Conservation (phyloP, 2,888 invertebrate species). For the Malacosoma neustria region DNA sequence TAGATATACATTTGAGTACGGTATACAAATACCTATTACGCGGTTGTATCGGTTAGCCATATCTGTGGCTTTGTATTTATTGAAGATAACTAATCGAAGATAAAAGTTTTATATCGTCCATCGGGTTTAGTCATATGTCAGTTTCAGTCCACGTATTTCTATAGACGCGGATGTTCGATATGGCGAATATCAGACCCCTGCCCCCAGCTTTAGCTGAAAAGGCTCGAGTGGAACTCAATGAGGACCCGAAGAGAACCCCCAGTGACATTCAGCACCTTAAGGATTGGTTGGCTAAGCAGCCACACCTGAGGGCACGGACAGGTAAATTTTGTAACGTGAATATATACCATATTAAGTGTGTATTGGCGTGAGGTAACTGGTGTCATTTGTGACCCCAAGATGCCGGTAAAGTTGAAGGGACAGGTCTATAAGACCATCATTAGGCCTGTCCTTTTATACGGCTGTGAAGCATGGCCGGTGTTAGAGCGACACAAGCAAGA, state of each 20-base stretch:
- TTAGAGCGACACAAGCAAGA: no score
- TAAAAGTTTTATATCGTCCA: conserved; percentile 12
- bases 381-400: no score
- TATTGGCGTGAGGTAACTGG: no score
- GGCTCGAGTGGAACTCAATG: conserved; percentile 67
- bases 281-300: conserved; percentile 74
- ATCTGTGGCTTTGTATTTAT: conserved; percentile 10
- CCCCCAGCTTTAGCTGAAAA: conserved; percentile 41
- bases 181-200: conserved; percentile 35
- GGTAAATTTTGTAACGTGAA: conserved; percentile 22
- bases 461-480: no score
- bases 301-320: conserved; percentile 56
- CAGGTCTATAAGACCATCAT: no score
- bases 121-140: conserved; percentile 9
- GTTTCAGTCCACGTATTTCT: background rate
- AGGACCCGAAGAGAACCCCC: conserved; percentile 57
- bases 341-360: no score
- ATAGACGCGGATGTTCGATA: conserved; percentile 14
- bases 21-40: no score
- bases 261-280: conserved; percentile 66
- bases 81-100: conserved; percentile 24
- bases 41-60: background rate
- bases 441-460: no score
- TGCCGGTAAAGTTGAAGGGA: no score
- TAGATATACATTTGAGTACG: no score